These are phyloP conservation scores for Melikaiella ostensackeni DNA, from an alignment of 2,888 invertebrate genomes.

Conservation along the genomic window DNA sequence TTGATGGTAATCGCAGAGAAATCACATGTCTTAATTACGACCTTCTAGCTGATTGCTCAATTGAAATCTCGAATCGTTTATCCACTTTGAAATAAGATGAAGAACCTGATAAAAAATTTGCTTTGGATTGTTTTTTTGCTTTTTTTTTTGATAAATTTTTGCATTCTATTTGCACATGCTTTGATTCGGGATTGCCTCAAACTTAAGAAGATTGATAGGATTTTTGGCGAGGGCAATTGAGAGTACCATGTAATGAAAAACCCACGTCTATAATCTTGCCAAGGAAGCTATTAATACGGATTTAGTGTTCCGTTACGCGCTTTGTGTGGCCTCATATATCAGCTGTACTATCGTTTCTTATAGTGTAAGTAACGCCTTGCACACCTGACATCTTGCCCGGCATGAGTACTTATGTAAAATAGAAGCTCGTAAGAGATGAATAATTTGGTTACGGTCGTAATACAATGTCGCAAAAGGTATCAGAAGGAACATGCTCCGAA, in stretches of 20 bases:
- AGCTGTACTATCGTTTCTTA: conserved; percentile 58
- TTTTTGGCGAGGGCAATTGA: not conserved
- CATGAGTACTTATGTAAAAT: conserved; percentile 42
- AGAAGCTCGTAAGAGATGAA: conserved; percentile 65
- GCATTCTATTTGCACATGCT: not conserved
- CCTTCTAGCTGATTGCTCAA: not conserved
- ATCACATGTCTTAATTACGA: not conserved
- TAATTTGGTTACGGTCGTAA: conserved; percentile 67
- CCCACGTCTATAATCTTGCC: conserved; percentile 48
- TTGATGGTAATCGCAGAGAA: not conserved
- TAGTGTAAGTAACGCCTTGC: conserved; percentile 34
- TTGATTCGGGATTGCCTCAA: not conserved
- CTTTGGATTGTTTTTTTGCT: no score
- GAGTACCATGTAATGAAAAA: not conserved
- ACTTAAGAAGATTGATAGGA: not conserved
- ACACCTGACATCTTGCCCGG: conserved; percentile 17
- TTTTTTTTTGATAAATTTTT: not conserved
- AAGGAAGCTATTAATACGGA: conserved; percentile 72
- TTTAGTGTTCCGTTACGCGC: conserved; percentile 71
- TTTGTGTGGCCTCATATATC: conserved; percentile 74
- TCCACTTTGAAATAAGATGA: no score
- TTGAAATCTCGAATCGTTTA: no score
- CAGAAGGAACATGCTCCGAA: conserved; percentile 46
- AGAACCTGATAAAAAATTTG: no score
- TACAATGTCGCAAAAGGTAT: conserved; percentile 49